Percentiles rank a stretch among this genome's conserved stretches.
phyloP scores from a whole-genome alignment of 2,888 invertebrate genomes.

The Tetranychus piercei region DNA sequence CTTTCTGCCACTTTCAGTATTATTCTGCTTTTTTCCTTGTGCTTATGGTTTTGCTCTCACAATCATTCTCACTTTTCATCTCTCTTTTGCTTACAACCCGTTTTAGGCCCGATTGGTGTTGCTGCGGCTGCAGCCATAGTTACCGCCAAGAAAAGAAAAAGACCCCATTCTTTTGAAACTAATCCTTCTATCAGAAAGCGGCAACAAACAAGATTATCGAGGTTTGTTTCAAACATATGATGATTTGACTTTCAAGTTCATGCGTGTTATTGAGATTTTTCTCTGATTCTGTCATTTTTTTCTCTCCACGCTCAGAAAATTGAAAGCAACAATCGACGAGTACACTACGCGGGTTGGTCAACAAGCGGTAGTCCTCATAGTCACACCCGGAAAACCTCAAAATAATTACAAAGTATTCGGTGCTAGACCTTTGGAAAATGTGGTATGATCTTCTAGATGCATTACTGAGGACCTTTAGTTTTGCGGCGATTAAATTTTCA shows the following conservation, averaged over 20 bases:
- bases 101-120: conserved; percentile 70
- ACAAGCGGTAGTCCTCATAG: conserved; percentile 85
- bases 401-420: conserved; percentile 87
- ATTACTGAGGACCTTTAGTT: not conserved
- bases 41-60: not conserved
- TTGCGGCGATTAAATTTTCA: not conserved
- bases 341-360: conserved; percentile 91
- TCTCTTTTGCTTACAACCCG: not conserved
- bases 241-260: conserved; percentile 3
- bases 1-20: no score
- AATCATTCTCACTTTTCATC: not conserved
- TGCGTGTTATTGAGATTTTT: not conserved
- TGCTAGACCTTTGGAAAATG: conserved; percentile 87
- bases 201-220: conserved; percentile 73
- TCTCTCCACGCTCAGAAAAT: conserved; percentile 30
- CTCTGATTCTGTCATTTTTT: conserved; percentile 31
- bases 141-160: conserved; percentile 79
- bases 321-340: conserved; percentile 64
- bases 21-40: no score
- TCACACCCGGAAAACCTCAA: conserved; percentile 86
- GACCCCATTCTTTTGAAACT: conserved; percentile 88
- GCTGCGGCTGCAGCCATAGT: conserved; percentile 92
- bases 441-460: conserved; percentile 39
- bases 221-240: conserved; percentile 26
- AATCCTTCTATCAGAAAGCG: conserved; percentile 88